Evolutionary conservation across 2,888 invertebrate species (phyloP), one percentile per base, ranked within the genome.

Genomic region (Diarsia brunnea): DNA sequence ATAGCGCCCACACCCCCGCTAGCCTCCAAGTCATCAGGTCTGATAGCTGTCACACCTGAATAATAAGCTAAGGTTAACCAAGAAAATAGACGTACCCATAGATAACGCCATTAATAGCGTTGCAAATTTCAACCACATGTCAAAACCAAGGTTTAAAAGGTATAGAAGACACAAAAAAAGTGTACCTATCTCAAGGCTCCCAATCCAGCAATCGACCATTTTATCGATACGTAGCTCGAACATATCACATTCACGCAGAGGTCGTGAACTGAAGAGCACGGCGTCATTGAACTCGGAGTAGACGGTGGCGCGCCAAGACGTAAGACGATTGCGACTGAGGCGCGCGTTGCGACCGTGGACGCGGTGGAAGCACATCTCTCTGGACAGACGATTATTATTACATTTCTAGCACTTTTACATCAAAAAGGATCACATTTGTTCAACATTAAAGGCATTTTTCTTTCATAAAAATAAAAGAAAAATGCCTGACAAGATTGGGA

Each of bases 281-380:
- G 99, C 99, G 92, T 99, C 99, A 92, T 99, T 99, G 94, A 99
- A 99, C 96, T 99, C 99, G 0, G 98, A 98, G 83, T 98, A 97
- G 10, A 99, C 98, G 84, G 98, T 98, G 21, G 98, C 98, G 55
- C 99, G 97, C 63, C 98, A 97, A 0, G 99, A 99, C 0, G 98
- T 98, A 81, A 98, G 94, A 0, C 99, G 98, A 86, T 98, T 98
- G 92, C 98, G 98, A 27, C 98, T 97, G 64, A 99, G 97, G 27
- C 98, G 97, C 0, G 99, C 99, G 94, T 99, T 99, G 87, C 98
- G 98, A 0, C 99, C 99, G 93, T 99, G 99, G 21, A 99, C 97
- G 73, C 98, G 98, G 93, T 99, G 99, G 94, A 99, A 99, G 77
- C 98, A 97, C 90, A 99, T 97, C 91, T 98, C 98, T 77, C 98